Percentiles rank a stretch among this genome's conserved stretches.
These are phyloP conservation scores for Synaphobranchus kaupii DNA, from an alignment of 2,797 vertebrate genomes.

Conservation along the genomic window DNA sequence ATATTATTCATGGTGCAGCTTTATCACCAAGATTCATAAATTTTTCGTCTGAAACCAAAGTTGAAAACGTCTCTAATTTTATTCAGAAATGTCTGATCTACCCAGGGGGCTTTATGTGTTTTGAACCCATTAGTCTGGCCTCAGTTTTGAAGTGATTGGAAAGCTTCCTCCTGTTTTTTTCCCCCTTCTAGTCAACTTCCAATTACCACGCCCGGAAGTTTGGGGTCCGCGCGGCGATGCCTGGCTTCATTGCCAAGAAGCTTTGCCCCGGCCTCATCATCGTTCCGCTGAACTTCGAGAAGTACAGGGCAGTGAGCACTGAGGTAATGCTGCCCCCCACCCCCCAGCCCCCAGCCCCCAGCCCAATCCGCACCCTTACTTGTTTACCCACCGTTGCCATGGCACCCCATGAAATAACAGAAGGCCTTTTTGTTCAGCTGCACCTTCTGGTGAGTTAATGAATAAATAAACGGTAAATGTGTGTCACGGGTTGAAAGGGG, in stretches of 20 bases:
- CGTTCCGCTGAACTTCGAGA: constrained; percentile 87
- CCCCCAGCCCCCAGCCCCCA: background rate
- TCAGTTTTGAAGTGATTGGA: background rate
- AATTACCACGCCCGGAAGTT: constrained; percentile 95
- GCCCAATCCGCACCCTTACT: background rate
- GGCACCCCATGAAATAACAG: background rate
- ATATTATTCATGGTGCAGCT: background rate
- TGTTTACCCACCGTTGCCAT: background rate
- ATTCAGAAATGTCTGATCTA: background rate
- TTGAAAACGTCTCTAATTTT: background rate
- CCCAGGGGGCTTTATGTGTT: background rate
- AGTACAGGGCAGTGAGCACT: constrained; percentile 87
- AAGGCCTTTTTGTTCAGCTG: background rate
- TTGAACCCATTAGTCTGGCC: background rate
- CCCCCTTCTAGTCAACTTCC: constrained; percentile 89
- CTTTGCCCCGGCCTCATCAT: constrained; percentile 90
- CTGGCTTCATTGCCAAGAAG: constrained; percentile 96
- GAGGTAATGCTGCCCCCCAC: constrained; percentile 75
- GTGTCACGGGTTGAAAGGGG: too few relatives aligned
- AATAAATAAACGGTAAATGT: background rate
- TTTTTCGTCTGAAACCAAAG: background rate
- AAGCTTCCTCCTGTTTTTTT: constrained; percentile 41
- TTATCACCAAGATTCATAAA: background rate
- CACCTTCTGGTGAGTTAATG: background rate
- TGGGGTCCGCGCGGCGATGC: constrained; percentile 96